Evolutionary conservation across 2,797 vertebrate species (phyloP).

Genomic region (Tenualosa thibaudeaui): DNA sequence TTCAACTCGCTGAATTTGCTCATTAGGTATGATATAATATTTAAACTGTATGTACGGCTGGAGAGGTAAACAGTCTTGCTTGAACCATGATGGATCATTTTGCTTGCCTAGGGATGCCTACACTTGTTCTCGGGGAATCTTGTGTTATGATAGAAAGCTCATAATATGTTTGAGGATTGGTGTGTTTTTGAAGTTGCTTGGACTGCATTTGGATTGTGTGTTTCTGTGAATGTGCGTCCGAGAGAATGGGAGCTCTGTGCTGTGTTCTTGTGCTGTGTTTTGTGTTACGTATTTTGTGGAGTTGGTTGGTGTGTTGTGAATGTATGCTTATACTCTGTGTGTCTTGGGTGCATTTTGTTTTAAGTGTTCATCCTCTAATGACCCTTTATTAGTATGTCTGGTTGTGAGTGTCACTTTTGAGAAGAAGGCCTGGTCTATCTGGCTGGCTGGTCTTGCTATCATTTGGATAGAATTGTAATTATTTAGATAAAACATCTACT

Average conservation of each 20-base stretch:
- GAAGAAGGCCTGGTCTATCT: neutral
- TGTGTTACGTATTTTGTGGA: neutral
- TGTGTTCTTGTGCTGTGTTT: constrained; percentile 9
- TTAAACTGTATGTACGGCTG: neutral
- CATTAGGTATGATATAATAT: neutral
- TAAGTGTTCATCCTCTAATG: neutral
- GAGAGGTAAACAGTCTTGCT: neutral
- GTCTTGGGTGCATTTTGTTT: constrained; percentile 13
- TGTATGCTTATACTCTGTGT: neutral
- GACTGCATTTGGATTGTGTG: neutral
- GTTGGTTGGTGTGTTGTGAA: constrained; percentile 2
- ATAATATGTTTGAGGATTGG: constrained; percentile 2
- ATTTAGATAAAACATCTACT: too few species aligned
- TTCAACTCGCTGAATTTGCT: neutral
- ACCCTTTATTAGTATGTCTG: neutral
- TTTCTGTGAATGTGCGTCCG: neutral
- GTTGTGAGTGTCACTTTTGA: neutral
- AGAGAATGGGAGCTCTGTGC: neutral
- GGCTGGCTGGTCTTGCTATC: neutral
- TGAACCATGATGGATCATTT: neutral
- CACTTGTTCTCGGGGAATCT: neutral
- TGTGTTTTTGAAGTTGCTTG: neutral
- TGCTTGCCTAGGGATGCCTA: neutral
- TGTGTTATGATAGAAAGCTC: neutral
- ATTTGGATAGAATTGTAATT: neutral